Evolutionary conservation across 1,140 invertebrate genomes (phyloP), one percentile per base, ranked within the genome.

Genomic region (Drosophila seguyi): DNA sequence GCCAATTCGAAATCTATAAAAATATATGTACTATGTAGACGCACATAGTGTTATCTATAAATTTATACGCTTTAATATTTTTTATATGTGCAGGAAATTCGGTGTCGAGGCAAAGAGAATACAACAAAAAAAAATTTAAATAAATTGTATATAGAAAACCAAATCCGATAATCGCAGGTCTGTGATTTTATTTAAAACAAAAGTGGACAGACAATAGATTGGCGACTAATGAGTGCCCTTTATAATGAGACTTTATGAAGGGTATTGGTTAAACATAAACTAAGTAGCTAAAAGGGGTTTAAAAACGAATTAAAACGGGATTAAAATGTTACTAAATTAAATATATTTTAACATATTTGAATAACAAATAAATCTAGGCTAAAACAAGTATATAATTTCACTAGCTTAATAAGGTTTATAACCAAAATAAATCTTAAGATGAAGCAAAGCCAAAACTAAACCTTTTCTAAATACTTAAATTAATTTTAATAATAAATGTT

Each of bases 1-100:
- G 71, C 72, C 76, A 86, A 85, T 85, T 78, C 59, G 39, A 81
- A 85, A 81, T 86, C 78, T 74, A 85, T 81, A 81, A 81, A 81
- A 71, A 71, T 71, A 36, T 58, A 53, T 48, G 48, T 48, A 39
- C 48, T 48, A 53, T 36, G 38, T 31, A 69, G 45, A 52, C 27
- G 29, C 55, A 74, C 29, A 73, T 18, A 75, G 38, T n/a, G 61
- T 36, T 22, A 10, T 57, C 22, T 45, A 66, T 38, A 34, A 38
- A 45, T 38, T 38, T 69, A 56, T 45, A 66, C 29, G 66, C 41
- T 71, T 29, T 34, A 56, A 27, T 22, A 18, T 34, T 53, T 29
- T 39, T 31, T 52, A 36, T 52, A 71, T 56, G 67, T 74, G 47
- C 62, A 85, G 82, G 74, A 85, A 78, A 86, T 75, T 69, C 65